Evolutionary conservation across 92 coral and sea anemone species (phyloP).

Genomic region (Bergia sp.): DNA sequence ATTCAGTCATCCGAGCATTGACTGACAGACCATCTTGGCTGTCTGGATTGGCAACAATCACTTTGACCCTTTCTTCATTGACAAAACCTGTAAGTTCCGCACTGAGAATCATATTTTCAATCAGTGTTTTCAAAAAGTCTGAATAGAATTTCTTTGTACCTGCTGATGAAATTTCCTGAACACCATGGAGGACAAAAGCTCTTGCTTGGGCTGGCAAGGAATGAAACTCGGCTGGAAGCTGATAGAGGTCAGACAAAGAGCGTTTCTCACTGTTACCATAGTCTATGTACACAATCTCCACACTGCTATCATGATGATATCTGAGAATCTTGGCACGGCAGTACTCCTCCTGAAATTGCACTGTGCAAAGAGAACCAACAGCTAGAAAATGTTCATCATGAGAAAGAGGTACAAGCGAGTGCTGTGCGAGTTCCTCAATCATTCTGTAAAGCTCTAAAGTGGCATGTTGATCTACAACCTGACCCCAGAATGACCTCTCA

Average conservation of each 20-base stretch:
- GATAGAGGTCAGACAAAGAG: constrained; percentile 20
- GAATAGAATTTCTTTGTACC: background rate
- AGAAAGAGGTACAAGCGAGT: constrained; percentile 16
- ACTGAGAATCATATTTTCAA: constrained; percentile 11
- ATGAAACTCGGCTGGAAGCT: constrained; percentile 39
- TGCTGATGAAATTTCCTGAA: background rate
- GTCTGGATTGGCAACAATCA: constrained; percentile 5
- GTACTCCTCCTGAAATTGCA: constrained; percentile 26
- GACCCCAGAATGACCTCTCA: constrained; percentile 57
- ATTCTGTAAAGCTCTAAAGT: constrained; percentile 23
- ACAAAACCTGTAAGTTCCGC: constrained; percentile 27
- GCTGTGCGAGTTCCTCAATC: constrained; percentile 42
- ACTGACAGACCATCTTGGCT: background rate
- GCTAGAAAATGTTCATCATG: background rate
- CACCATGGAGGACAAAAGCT: constrained; percentile 26
- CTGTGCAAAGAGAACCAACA: constrained; percentile 31
- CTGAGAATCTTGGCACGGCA: constrained; percentile 47
- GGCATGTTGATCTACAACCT: constrained; percentile 29
- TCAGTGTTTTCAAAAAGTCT: constrained; percentile 16
- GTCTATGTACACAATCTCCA: constrained; percentile 51
- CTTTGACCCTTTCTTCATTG: constrained; percentile 29
- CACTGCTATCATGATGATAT: constrained; percentile 7
- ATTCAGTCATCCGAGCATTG: background rate
- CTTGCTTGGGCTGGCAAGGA: constrained; percentile 56
- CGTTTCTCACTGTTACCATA: constrained; percentile 57